These are phyloP conservation scores for Apis florea DNA, from an alignment of 1,140 invertebrate species.

Conservation along the genomic window DNA sequence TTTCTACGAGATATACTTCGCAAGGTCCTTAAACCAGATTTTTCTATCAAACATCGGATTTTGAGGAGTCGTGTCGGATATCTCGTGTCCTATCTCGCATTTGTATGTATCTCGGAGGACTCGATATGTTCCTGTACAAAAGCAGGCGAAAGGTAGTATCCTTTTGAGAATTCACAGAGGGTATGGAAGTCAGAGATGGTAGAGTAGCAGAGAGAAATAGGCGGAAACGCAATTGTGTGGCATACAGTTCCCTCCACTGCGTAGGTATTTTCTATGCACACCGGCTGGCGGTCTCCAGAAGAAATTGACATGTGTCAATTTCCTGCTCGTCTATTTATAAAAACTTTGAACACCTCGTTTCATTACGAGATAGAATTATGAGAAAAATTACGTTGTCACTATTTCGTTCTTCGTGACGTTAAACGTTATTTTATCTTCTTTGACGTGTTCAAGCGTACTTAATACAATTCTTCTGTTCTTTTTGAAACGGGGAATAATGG, in stretches of 20 bases:
- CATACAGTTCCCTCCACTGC: slow-evolving; percentile 28
- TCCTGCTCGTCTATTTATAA: slow-evolving; percentile 17
- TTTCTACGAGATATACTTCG: background rate
- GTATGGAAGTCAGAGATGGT: slow-evolving; percentile 45
- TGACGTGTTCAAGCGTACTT: background rate
- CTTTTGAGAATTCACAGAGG: slow-evolving; percentile 49
- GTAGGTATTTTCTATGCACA: slow-evolving; percentile 31
- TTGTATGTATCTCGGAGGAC: slow-evolving; percentile 34
- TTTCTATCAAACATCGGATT: slow-evolving; percentile 23
- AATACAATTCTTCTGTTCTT: background rate
- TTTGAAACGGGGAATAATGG: background rate
- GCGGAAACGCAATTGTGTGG: slow-evolving; percentile 45
- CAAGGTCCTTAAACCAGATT: background rate
- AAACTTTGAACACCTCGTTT: slow-evolving; percentile 11
- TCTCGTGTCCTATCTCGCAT: slow-evolving; percentile 26
- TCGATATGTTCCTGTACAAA: slow-evolving; percentile 38
- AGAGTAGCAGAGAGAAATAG: slow-evolving; percentile 41
- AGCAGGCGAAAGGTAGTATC: slow-evolving; percentile 42
- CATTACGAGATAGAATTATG: background rate
- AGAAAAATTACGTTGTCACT: background rate
- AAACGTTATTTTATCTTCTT: background rate
- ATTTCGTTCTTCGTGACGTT: background rate
- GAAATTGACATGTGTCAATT: slow-evolving; percentile 43
- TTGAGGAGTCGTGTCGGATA: slow-evolving; percentile 11
- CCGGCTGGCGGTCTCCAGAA: background rate